A percentile compares a stretch with the other conserved stretches of the same genome.
phyloP scores from a whole-genome alignment of 2,888 invertebrate species.

The Oxystoma pomonae region DNA sequence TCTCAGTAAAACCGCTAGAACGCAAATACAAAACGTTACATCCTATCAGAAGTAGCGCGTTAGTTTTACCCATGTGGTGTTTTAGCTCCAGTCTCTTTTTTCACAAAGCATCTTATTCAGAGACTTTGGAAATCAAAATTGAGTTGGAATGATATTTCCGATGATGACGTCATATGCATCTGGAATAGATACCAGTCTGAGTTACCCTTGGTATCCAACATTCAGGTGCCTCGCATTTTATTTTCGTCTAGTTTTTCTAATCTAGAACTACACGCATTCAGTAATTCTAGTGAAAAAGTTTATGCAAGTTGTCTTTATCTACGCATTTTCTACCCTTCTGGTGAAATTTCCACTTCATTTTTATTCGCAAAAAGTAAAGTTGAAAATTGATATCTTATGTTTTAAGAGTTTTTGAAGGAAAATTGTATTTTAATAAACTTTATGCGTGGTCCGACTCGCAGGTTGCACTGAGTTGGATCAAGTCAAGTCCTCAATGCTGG shows the following conservation, averaged over 20 bases:
- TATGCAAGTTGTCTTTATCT: neutral
- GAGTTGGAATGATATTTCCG: neutral
- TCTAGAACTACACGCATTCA: neutral
- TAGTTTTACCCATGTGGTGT: neutral
- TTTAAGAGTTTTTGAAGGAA: neutral
- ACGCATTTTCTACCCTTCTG: neutral
- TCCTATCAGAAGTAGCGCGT: neutral
- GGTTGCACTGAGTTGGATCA: neutral
- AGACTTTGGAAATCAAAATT: neutral
- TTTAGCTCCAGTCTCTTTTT: neutral
- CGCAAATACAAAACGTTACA: neutral
- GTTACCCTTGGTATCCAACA: neutral
- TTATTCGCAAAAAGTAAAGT: neutral
- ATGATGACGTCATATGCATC: neutral
- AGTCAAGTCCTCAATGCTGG: neutral
- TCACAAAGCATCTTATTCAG: neutral
- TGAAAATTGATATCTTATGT: neutral
- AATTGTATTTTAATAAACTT: neutral
- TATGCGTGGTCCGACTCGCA: neutral
- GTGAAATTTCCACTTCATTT: neutral
- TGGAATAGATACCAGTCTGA: neutral
- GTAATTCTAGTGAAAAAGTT: neutral
- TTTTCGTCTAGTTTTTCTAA: neutral
- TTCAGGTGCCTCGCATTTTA: neutral
- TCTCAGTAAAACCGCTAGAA: neutral